These are phyloP conservation scores for Trinorchestia longiramus DNA, from an alignment of 1,140 invertebrate species.

Conservation along the genomic window DNA sequence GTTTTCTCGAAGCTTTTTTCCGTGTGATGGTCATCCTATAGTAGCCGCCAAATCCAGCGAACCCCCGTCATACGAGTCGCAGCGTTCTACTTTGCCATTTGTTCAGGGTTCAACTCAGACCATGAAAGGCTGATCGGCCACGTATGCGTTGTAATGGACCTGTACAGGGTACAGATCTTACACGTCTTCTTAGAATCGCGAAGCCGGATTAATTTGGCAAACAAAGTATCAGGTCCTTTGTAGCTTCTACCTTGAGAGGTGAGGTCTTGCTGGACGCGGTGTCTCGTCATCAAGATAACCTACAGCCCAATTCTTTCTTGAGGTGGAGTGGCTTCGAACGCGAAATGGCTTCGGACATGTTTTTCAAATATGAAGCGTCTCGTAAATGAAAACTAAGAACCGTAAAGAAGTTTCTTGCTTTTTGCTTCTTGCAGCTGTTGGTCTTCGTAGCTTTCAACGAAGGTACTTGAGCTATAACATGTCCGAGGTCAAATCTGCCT, in stretches of 20 bases:
- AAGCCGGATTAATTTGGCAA: background rate
- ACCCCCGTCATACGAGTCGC: background rate
- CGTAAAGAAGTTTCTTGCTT: background rate
- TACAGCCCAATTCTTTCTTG: background rate
- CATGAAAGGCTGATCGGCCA: background rate
- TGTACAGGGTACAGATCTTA: background rate
- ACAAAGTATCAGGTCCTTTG: background rate
- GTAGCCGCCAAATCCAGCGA: background rate
- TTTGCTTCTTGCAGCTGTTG: background rate
- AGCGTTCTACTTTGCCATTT: background rate
- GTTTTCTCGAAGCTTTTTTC: conserved; percentile 3
- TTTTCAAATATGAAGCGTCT: background rate
- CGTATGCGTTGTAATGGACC: background rate
- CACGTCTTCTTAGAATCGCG: background rate
- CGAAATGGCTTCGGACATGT: background rate
- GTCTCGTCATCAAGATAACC: background rate
- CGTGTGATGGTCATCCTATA: conserved; percentile 2
- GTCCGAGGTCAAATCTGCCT: background rate
- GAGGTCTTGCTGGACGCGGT: background rate
- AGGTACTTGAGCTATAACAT: background rate
- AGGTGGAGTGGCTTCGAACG: background rate
- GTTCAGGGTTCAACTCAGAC: background rate
- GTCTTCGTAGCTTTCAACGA: background rate
- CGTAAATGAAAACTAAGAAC: background rate
- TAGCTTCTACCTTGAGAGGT: background rate